These are phyloP conservation scores for Microcaecilia unicolor DNA, from an alignment of 2,797 vertebrate genomes.

Conservation along the genomic window DNA sequence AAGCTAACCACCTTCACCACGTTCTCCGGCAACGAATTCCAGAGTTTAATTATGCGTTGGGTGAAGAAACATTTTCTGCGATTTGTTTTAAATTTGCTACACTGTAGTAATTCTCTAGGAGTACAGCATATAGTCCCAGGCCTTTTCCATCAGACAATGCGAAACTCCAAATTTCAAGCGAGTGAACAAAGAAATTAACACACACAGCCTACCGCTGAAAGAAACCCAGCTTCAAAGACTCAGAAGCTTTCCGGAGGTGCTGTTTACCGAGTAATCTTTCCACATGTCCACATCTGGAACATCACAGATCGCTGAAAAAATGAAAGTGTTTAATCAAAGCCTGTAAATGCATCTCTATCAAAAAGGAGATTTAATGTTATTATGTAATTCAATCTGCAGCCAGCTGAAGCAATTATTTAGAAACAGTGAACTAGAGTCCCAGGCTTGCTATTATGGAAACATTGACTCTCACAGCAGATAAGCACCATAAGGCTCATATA, in stretches of 20 bases:
- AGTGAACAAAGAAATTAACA: conserved; percentile 2
- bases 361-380: not conserved
- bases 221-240: conserved; percentile 16
- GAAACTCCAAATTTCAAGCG: conserved; percentile 6
- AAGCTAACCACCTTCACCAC: too few species aligned
- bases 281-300: conserved; percentile 7
- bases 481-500: too few species aligned
- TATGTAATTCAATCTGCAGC: conserved; percentile 12
- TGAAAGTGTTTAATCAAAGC: conserved; percentile 19
- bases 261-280: conserved; percentile 3
- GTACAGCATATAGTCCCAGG: too few species aligned
- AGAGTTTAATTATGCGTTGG: too few species aligned
- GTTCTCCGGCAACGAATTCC: too few species aligned
- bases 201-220: conserved; percentile 5
- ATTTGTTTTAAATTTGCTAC: too few species aligned
- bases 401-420: conserved; percentile 14
- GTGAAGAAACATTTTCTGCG: too few species aligned
- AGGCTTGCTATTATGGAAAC: conserved; percentile 6
- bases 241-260: not conserved
- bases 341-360: conserved; percentile 9
- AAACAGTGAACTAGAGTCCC: not conserved
- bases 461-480: too few species aligned
- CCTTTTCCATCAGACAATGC: too few species aligned
- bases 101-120: too few species aligned
- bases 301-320: conserved; percentile 12